A percentile compares a stretch with the other conserved stretches of the same genome.
phyloP scores from a whole-genome alignment of 2,888 invertebrate species.

The Metalampra italica region DNA sequence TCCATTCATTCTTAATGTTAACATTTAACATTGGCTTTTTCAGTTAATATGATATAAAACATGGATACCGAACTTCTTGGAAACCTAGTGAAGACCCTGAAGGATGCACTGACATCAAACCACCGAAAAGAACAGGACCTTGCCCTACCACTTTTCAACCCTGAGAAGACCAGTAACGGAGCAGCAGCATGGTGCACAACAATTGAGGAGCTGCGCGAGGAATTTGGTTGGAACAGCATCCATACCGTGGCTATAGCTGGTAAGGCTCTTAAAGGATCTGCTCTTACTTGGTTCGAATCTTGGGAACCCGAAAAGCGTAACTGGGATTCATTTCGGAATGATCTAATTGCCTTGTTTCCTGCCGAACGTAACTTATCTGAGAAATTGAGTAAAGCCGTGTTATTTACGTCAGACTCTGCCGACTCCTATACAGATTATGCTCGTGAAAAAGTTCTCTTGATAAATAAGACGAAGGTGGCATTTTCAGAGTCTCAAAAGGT shows the following conservation, averaged over 20 bases:
- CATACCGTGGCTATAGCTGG: slow-evolving; percentile 19
- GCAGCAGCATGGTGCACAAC: slow-evolving; percentile 18
- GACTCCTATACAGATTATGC: slow-evolving; percentile 22
- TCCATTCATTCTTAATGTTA: no score
- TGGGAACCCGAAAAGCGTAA: slow-evolving; percentile 11
- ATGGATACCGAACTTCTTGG: no score
- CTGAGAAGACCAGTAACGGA: not conserved
- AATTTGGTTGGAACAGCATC: slow-evolving; percentile 17
- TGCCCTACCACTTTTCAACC: no score
- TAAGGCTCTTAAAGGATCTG: slow-evolving; percentile 22
- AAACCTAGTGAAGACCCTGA: no score
- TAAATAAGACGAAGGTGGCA: slow-evolving; percentile 9
- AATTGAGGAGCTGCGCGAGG: slow-evolving; percentile 1
- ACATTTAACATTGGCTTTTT: no score
- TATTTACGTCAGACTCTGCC: slow-evolving; percentile 15
- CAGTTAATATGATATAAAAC: no score
- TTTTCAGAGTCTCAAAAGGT: slow-evolving; percentile 11
- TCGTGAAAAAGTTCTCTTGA: slow-evolving; percentile 18
- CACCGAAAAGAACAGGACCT: no score
- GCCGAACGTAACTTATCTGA: slow-evolving; percentile 15
- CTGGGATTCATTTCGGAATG: slow-evolving; percentile 17
- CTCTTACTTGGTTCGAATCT: slow-evolving; percentile 14
- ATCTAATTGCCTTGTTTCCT: slow-evolving; percentile 9
- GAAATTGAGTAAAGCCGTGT: slow-evolving; percentile 15
- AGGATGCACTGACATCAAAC: no score